Conservation (phyloP, 2,113 vertebrate species). For the Cyanocitta stelleri region DNA sequence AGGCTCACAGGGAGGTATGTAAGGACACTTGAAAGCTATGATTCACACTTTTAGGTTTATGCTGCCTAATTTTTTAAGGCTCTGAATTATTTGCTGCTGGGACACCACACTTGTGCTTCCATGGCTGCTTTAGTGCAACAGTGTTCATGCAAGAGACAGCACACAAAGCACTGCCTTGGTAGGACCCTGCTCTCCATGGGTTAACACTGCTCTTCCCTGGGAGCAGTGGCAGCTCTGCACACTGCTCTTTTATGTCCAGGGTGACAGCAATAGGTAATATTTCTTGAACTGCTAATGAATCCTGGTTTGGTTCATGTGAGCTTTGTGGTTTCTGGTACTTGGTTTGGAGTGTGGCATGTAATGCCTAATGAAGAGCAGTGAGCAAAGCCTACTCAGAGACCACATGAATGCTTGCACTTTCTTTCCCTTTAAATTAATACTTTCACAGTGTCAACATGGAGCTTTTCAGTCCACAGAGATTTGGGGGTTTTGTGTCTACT, state of each 20-base stretch:
- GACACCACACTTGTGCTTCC: background rate
- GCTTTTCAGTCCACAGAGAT: background rate
- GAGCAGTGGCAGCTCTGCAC: background rate
- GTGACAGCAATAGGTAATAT: background rate
- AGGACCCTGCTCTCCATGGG: background rate
- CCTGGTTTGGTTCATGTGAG: background rate
- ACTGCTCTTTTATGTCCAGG: background rate
- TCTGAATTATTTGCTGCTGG: background rate
- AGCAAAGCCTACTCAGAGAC: background rate
- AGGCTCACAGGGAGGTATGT: background rate
- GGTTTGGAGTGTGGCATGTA: background rate
- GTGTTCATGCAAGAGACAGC: background rate
- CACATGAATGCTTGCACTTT: background rate
- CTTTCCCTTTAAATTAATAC: background rate
- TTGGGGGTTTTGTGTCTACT: rapidly evolving
- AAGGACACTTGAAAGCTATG: background rate
- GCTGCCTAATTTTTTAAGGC: background rate
- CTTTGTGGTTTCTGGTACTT: background rate
- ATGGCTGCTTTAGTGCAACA: background rate
- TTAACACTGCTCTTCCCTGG: background rate
- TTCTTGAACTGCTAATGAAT: background rate
- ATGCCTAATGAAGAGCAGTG: background rate
- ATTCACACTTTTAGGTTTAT: background rate
- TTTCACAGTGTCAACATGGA: background rate
- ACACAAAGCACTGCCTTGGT: background rate